Base-by-base conservation (phyloP, 2,797 vertebrate genomes). In the Scolopax rusticola region DNA sequence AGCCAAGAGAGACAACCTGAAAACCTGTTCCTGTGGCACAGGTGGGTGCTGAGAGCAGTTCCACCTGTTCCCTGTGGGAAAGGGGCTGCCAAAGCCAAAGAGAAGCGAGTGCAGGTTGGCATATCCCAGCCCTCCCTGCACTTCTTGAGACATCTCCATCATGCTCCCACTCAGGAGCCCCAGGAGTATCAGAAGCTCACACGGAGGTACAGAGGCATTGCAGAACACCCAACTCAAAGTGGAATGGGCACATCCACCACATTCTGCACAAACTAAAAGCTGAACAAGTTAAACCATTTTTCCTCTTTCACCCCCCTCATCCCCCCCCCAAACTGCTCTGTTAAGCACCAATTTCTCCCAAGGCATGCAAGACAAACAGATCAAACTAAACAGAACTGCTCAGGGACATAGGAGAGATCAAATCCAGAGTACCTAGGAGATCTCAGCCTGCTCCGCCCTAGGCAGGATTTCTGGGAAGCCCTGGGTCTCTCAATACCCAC, bases 1-100 rank as follows among this genome's bases (percentile, higher is more conserved):
- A 93, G 24, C 41, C 89, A 94, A 70, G 91, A 89, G 65, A 91
- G 53, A 93, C 28, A 95, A 51, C 19, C 47, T 61, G 45, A 93
- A 82, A 65, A 84, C 30, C 40, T 65, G 47, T 50, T 75, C 33
- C 77, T 40, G 45, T 32, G 70, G 28, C 43, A 76, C 11, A 75
- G 40, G 59, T 21, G 48, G 65, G 25, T 81, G 63, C 61, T 74
- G 68, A 64, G 64, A 19, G 76, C 25, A 38, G 59, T 41, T 95
- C 82, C 47, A 57, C 19, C 51, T 38, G 20, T 2, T 54, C 25
- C 23, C 59, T 83, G 41, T 17, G 38, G 40, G 14, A 63, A 82
- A 87, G 23, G 19, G 25, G 15, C 38, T 32, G 19, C 33, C 32
- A 73, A 78, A 93, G 53, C 30, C 63, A 84, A 48, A 65, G 25